Evolutionary conservation across 2,888 invertebrate genomes (phyloP), one percentile per base, ranked within the genome.

Genomic region (Megamerina dolium): DNA sequence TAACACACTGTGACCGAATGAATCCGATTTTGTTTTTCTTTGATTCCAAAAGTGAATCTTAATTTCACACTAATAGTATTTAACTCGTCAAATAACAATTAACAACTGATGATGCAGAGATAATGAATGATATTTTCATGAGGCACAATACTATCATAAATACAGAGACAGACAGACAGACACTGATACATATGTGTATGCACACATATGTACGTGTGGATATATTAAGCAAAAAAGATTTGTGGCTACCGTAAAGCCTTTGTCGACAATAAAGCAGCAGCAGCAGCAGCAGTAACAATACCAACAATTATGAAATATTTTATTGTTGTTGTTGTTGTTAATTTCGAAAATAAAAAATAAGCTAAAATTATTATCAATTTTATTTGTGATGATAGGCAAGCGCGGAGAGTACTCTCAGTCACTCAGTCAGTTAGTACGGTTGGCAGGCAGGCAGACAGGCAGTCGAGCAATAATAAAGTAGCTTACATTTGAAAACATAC

Each of bases 41-140:
- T n/a, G n/a, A n/a, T n/a, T n/a, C n/a, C n/a, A n/a, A n/a, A n/a
- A n/a, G n/a, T n/a, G n/a, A n/a, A n/a, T n/a, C n/a, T n/a, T n/a
- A n/a, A n/a, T n/a, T n/a, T 46, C 55, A 63, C 63, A 63, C 63
- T 58, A 61, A 59, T 63, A 58, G 66, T 51, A 52, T 55, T 61
- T 58, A 63, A 56, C 66, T 55, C 68, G 67, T 66, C 68, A 67
- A 68, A 65, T 65, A 61, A 57, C 66, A 61, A 63, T 67, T 65
- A 65, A 68, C 67, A 66, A 65, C 65, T 65, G 65, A 61, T 65
- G 56, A 57, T n/a, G n/a, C n/a, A n/a, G n/a, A 64, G 62, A 65
- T 65, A 65, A 62, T 62, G n/a, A n/a, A n/a, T n/a, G 60, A 57
- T 51, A 63, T 48, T n/a, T 48, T 46, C 48, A 44, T 43, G 36